These are phyloP conservation scores for Melanophora roralis DNA, from an alignment of 2,888 invertebrate genomes.

Conservation along the genomic window DNA sequence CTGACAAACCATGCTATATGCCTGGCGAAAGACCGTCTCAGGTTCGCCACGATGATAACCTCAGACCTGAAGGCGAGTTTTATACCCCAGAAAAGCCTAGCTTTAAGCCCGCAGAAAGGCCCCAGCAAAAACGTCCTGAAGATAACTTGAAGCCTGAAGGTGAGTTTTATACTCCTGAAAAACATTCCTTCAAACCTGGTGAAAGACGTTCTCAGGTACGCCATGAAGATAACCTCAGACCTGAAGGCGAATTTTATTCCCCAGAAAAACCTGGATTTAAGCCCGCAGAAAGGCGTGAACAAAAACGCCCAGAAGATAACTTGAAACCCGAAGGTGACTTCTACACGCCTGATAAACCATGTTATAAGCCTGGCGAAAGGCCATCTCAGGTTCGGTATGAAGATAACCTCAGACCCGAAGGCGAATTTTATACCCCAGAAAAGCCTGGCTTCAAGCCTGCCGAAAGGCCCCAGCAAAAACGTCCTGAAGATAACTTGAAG, in stretches of 20 bases:
- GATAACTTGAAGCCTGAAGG: slow-evolving; percentile 80
- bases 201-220: slow-evolving; percentile 74
- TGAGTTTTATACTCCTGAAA: slow-evolving; percentile 75
- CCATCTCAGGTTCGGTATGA: slow-evolving; percentile 78
- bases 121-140: slow-evolving; percentile 75
- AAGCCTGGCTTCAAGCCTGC: slow-evolving; percentile 73
- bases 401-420: slow-evolving; percentile 72
- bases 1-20: slow-evolving; percentile 74
- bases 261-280: slow-evolving; percentile 75
- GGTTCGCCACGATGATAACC: slow-evolving; percentile 78
- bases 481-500: slow-evolving; percentile 79
- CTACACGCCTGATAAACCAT: slow-evolving; percentile 77
- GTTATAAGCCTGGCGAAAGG: slow-evolving; percentile 70
- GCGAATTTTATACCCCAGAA: slow-evolving; percentile 66
- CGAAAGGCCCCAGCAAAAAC: slow-evolving; percentile 73
- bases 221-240: slow-evolving; percentile 77
- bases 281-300: slow-evolving; percentile 69
- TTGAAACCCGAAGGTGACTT: slow-evolving; percentile 79
- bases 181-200: slow-evolving; percentile 76
- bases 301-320: slow-evolving; percentile 81
- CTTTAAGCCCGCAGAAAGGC: slow-evolving; percentile 78
- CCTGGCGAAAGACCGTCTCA: slow-evolving; percentile 78
- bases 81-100: slow-evolving; percentile 77
- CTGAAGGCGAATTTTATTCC: slow-evolving; percentile 77
- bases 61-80: slow-evolving; percentile 80